phyloP scores from a whole-genome alignment of 1,140 invertebrate species.

The Rhyacophila brunnea region DNA sequence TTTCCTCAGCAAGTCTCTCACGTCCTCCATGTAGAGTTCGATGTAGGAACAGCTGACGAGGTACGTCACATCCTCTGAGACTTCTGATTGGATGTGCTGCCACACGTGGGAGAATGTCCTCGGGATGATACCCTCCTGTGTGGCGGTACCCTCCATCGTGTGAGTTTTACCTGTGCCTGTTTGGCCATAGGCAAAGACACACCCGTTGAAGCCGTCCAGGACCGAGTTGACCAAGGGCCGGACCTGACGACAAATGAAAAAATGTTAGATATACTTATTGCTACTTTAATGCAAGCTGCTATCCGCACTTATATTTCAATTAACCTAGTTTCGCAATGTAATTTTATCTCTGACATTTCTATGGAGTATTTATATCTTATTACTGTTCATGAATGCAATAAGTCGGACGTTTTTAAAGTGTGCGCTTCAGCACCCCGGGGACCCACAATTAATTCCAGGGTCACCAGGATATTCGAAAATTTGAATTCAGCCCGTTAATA shows the following conservation, averaged over 20 bases:
- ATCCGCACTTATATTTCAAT: no score
- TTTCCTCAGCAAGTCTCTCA: slow-evolving; percentile 86
- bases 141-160: slow-evolving; percentile 88
- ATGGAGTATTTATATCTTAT: no score
- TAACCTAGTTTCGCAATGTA: no score
- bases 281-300: no score
- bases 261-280: background rate
- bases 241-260: slow-evolving; percentile 52
- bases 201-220: slow-evolving; percentile 93
- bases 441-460: no score
- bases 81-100: slow-evolving; percentile 75
- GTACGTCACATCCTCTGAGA: slow-evolving; percentile 85
- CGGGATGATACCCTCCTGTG: slow-evolving; percentile 85
- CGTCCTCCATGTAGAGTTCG: slow-evolving; percentile 94
- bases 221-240: slow-evolving; percentile 94
- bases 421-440: no score
- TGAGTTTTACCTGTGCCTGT: slow-evolving; percentile 93
- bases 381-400: no score
- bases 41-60: slow-evolving; percentile 90
- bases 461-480: no score
- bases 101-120: slow-evolving; percentile 96
- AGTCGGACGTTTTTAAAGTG: no score
- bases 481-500: no score
- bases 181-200: slow-evolving; percentile 96
- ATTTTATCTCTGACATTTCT: no score